A percentile compares a stretch with the other conserved stretches of the same genome.
These are phyloP conservation scores for Notoglanidium macrostoma DNA, from an alignment of 2,797 vertebrate species.

Conservation along the genomic window DNA sequence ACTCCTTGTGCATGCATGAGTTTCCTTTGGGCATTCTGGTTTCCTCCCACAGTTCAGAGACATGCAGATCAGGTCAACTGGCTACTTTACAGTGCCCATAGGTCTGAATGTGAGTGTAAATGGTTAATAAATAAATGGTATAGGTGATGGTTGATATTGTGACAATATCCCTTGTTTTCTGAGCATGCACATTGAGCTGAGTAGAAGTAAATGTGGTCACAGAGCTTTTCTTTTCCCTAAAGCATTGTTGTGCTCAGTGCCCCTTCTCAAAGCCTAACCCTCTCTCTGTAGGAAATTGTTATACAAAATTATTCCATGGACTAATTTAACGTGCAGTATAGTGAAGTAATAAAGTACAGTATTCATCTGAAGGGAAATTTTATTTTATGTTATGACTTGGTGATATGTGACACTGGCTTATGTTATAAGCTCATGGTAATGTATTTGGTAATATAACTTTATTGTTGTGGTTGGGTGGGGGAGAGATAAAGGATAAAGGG, in stretches of 20 bases:
- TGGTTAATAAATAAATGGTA: too few species aligned
- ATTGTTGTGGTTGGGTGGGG: not conserved
- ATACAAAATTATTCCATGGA: not conserved
- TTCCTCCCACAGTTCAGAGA: too few species aligned
- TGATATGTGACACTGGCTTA: not conserved
- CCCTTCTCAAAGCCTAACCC: not conserved
- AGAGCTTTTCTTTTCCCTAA: not conserved
- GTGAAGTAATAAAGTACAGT: not conserved
- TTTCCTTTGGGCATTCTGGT: too few species aligned
- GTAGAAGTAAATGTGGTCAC: not conserved
- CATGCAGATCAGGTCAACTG: too few species aligned
- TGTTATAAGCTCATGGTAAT: not conserved
- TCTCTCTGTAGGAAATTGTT: not conserved
- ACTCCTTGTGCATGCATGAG: too few species aligned
- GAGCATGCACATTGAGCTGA: conserved; percentile 1
- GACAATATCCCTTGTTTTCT: not conserved
- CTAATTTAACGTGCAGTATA: not conserved
- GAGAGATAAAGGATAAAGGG: not conserved
- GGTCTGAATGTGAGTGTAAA: too few species aligned
- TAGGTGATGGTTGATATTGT: not conserved
- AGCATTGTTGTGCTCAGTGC: not conserved
- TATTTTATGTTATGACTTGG: too few species aligned
- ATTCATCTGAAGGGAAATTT: not conserved
- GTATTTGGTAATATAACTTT: not conserved
- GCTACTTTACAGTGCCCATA: too few species aligned